Conservation (phyloP, 2,797 vertebrate species). For the Mallotus villosus region DNA sequence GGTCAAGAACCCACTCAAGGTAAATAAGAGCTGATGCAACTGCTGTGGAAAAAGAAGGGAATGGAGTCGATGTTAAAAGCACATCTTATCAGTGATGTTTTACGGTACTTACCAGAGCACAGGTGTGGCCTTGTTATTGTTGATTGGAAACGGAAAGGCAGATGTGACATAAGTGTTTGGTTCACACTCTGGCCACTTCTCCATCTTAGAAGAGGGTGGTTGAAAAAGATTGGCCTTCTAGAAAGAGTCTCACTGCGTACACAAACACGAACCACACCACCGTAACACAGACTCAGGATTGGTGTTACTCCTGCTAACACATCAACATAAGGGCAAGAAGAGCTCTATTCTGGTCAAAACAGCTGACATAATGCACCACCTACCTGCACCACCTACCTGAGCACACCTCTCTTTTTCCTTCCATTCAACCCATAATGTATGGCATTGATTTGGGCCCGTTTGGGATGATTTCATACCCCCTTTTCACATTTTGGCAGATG, state of each 20-base stretch:
- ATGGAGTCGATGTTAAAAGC: conserved; percentile 4
- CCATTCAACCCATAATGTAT: background rate
- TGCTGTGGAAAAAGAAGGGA: conserved; percentile 11
- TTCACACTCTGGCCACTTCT: conserved; percentile 29
- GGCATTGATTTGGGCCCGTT: background rate
- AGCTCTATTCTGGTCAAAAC: background rate
- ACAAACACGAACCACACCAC: conserved; percentile 16
- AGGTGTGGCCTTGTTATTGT: conserved; percentile 57
- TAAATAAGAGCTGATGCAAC: conserved; percentile 38
- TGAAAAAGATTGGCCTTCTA: conserved; percentile 40
- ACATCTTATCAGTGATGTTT: conserved; percentile 56
- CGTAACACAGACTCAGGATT: background rate
- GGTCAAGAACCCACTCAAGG: background rate
- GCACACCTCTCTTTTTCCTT: background rate
- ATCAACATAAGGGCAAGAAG: too few relatives aligned
- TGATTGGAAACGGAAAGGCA: conserved; percentile 32
- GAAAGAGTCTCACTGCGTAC: conserved; percentile 23
- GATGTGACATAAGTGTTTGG: conserved; percentile 18
- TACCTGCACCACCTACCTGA: background rate
- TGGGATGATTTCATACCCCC: background rate
- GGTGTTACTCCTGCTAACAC: background rate
- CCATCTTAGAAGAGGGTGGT: conserved; percentile 7
- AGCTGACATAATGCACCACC: background rate
- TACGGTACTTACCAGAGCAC: conserved; percentile 31
- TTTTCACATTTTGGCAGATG: background rate